Percentiles rank a stretch among this genome's conserved stretches.
Evolutionary conservation across 2,888 invertebrate genomes (phyloP).

Genomic region (Rhingia campestris): DNA sequence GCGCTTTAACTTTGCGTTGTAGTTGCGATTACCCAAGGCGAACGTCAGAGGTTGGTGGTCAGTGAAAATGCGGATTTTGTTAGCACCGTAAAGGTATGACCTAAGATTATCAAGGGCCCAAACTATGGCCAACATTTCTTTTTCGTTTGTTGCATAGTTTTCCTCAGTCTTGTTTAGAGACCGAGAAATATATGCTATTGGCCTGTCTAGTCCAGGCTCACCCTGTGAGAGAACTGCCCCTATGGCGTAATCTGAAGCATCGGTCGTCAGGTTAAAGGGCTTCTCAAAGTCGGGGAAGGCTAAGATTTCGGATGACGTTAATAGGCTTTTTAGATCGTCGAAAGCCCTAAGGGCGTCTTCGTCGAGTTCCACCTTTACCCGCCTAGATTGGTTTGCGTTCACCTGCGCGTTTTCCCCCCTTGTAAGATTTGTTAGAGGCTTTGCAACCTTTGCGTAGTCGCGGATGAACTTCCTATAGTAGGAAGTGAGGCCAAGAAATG

Average conservation of each 20-base stretch:
- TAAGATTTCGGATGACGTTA: conserved; percentile 61
- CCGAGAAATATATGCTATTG: neutral
- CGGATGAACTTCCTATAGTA: conserved; percentile 70
- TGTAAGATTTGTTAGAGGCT: conserved; percentile 67
- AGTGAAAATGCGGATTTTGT: neutral
- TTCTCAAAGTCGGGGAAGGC: conserved; percentile 47
- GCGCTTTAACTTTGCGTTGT: conserved; percentile 29
- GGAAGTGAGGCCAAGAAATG: conserved; percentile 57
- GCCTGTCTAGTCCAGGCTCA: conserved; percentile 8
- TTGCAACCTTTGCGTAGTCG: conserved; percentile 48
- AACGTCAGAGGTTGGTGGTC: conserved; percentile 26
- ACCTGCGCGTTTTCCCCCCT: conserved; percentile 43
- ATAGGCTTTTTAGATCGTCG: conserved; percentile 61
- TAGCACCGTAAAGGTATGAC: conserved; percentile 9
- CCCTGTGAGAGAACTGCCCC: conserved; percentile 20
- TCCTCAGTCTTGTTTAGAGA: neutral
- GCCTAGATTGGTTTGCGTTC: conserved; percentile 52
- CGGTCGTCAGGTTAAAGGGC: conserved; percentile 16
- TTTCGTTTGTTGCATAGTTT: no score
- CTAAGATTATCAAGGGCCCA: conserved; percentile 16
- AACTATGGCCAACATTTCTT: conserved; percentile 28
- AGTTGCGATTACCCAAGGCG: conserved; percentile 22
- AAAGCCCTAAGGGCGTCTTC: conserved; percentile 55
- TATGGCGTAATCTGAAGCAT: conserved; percentile 18
- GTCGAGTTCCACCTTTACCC: conserved; percentile 34